Base-by-base conservation (phyloP, 2,113 vertebrate genomes). In the Chloebia gouldiae region DNA sequence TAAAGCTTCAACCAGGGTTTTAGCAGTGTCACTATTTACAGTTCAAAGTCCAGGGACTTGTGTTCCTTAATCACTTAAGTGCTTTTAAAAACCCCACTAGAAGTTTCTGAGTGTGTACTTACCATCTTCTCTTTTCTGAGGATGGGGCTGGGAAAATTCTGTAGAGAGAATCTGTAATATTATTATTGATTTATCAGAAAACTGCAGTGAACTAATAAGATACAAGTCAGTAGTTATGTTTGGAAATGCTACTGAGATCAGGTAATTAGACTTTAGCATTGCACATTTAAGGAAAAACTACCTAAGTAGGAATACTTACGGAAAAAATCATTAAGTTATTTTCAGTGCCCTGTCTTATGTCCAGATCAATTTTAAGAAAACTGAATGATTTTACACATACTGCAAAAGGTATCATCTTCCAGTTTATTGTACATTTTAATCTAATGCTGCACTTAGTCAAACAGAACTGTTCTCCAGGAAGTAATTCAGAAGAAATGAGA, bases 11-110 rank as follows among this genome's bases (percentile, higher is more conserved):
- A 18, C 61, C 7, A 56, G 42, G 35, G 31, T 54, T 89, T 81
- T 89, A 75, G 76, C 83, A 84, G 15, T 75, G 86, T 95, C 70
- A 68, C 12, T 90, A 59, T 95, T 96, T 96, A 60, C 85, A 83
- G 88, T 93, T 80, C 90, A 6, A 86, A 94, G 93, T 96, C 66
- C 93, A 45, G 54, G 63, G 23, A 53, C 76, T 92, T 90, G 50
- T 37, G 30, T 39, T 77, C 22, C 75, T 93, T 94, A 61, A 69
- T 94, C 54, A 65, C 75, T 85, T 42, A 72, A 72, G 37, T 82
- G 66, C 53, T 90, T 90, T 91, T 91, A 42, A 81, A 80, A 93
- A 60, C 28, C 6, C 12, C 16, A 6, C 27, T 66, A 1, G 30
- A 69, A 75, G 44, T 79, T 91, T 39, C 28, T 40, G 60, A 63